Evolutionary conservation across 2,113 vertebrate species (phyloP).

Genomic region (Poeciliopsis retropinna): DNA sequence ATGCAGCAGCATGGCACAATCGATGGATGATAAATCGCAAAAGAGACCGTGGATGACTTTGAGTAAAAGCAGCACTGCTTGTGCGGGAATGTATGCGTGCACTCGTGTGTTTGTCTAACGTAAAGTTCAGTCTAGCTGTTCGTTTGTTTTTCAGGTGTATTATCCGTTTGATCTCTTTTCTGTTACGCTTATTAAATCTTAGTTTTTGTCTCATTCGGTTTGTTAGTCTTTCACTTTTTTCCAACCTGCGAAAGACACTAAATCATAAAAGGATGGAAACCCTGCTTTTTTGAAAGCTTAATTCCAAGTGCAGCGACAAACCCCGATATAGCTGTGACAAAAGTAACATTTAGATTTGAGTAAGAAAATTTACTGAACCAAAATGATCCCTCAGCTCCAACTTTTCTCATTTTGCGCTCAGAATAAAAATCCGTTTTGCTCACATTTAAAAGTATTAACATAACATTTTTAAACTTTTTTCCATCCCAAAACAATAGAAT

Average conservation of each 20-base stretch:
- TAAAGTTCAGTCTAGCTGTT: slow-evolving; percentile 25
- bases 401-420: not conserved
- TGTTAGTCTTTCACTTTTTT: slow-evolving; percentile 32
- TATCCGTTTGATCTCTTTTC: slow-evolving; percentile 30
- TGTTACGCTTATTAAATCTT: slow-evolving; percentile 33
- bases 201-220: slow-evolving; percentile 41
- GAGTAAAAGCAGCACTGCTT: slow-evolving; percentile 21
- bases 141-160: slow-evolving; percentile 26
- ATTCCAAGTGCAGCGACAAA: slow-evolving; percentile 8
- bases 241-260: slow-evolving; percentile 1
- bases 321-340: slow-evolving; percentile 10
- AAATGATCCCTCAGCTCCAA: not conserved
- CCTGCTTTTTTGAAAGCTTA: slow-evolving; percentile 15
- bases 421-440: no score
- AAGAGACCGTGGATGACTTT: slow-evolving; percentile 27
- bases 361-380: not conserved
- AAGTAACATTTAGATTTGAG: slow-evolving; percentile 23
- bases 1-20: slow-evolving; percentile 38
- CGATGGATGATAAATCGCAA: slow-evolving; percentile 56
- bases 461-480: not conserved
- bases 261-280: slow-evolving; percentile 19
- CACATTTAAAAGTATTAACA: not conserved
- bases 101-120: slow-evolving; percentile 25
- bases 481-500: not conserved
- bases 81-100: slow-evolving; percentile 18